Evolutionary conservation across 2,113 vertebrate species (phyloP), one percentile per base, ranked within the genome.

Genomic region (Hucho hucho): DNA sequence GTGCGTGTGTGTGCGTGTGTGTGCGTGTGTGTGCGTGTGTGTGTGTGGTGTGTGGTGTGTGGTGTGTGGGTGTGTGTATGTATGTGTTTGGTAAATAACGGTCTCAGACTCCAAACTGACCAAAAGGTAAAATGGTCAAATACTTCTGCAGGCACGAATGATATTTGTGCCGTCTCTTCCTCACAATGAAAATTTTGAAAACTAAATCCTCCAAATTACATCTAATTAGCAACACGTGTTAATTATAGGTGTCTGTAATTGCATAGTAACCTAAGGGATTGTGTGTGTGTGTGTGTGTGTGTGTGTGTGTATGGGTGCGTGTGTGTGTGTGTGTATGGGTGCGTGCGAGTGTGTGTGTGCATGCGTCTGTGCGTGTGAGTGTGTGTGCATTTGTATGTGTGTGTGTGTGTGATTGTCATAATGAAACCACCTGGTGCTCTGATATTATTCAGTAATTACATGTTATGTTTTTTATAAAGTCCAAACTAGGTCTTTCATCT

Each of bases 181-280:
- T 81, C 83, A 78, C 74, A 77, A 82, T 73, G 58, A 88, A 85
- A 83, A 82, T 79, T 16, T 0, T 81, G 79, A 81, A 77, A 75
- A 64, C 73, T 3, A 16, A 78, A 83, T 82, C 83, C 82, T 84
- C 68, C 68, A 87, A 88, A 86, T 88, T 85, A 83, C 87, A 81
- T 75, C 89, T 93, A 93, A 93, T 93, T 93, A 92, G 90, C 87
- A 87, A 86, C 83, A 89, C 81, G 25, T 73, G 63, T 87, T 93
- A 93, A 93, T 93, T 93, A 92, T 90, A 86, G 84, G 87, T 88
- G 78, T 90, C 81, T 91, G 87, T 92, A 92, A 94, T 93, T 94
- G 89, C 89, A 88, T 66, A 74, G 86, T 88, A 92, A 87, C 88
- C 87, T 89, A 89, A 81, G 84, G 85, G 90, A 49, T 14, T 29